phyloP scores from a whole-genome alignment of 2,113 vertebrate genomes.

The Scophthalmus maximus region DNA sequence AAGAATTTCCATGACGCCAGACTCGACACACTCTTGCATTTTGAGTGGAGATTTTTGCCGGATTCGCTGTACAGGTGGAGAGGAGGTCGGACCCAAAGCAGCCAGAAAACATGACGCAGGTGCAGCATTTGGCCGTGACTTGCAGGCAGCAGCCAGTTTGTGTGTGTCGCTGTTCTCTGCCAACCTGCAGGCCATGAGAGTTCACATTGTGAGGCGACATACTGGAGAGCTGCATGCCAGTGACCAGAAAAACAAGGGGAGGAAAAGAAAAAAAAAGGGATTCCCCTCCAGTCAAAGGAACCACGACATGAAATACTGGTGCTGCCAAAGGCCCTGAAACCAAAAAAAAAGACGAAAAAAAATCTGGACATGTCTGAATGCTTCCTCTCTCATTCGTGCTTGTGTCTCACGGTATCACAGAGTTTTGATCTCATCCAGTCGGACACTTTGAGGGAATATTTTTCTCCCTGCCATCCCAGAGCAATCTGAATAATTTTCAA shows the following conservation, averaged over 20 bases:
- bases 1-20: slow-evolving; percentile 59
- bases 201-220: slow-evolving; percentile 64
- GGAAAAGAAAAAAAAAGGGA: slow-evolving; percentile 2
- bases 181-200: slow-evolving; percentile 49
- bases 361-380: slow-evolving; percentile 19
- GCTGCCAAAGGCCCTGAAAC: slow-evolving; percentile 68
- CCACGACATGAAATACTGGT: slow-evolving; percentile 40
- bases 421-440: slow-evolving; percentile 81
- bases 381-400: slow-evolving; percentile 24
- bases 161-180: slow-evolving; percentile 15
- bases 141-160: slow-evolving; percentile 18
- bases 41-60: background rate
- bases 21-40: slow-evolving; percentile 10
- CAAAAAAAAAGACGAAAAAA: slow-evolving; percentile 18
- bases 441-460: slow-evolving; percentile 85
- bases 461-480: slow-evolving; percentile 80
- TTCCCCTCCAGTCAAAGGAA: slow-evolving; percentile 64
- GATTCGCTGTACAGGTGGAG: slow-evolving; percentile 53
- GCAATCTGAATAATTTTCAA: slow-evolving; percentile 82
- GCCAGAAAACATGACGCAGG: slow-evolving; percentile 61
- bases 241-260: slow-evolving; percentile 48
- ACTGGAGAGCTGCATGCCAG: slow-evolving; percentile 58
- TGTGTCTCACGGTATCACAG: slow-evolving; percentile 57
- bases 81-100: background rate
- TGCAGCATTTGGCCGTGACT: slow-evolving; percentile 38